Evolutionary conservation across 2,888 invertebrate genomes (phyloP).

Genomic region (Drosophila kuntzei): DNA sequence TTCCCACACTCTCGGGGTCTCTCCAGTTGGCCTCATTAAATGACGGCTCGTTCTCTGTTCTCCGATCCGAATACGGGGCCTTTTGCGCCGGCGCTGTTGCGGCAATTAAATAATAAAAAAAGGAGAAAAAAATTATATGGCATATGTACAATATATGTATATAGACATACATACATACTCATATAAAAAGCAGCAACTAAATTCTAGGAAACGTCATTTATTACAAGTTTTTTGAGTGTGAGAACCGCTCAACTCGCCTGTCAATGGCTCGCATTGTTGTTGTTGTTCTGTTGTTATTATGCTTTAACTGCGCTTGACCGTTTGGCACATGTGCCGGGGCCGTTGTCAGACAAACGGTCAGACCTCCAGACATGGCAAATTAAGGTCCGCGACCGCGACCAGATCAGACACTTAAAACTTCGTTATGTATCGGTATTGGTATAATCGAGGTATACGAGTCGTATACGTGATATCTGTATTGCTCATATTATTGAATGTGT

Average conservation of each 20-base stretch:
- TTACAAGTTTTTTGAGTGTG: slow-evolving; percentile 77
- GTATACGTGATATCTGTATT: slow-evolving; percentile 28
- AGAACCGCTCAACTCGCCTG: slow-evolving; percentile 73
- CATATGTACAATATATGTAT: slow-evolving; percentile 12
- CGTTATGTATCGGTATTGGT: slow-evolving; percentile 54
- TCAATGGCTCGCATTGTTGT: slow-evolving; percentile 73
- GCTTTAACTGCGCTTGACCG: slow-evolving; percentile 81
- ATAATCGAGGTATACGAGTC: slow-evolving; percentile 21
- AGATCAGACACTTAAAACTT: slow-evolving; percentile 68
- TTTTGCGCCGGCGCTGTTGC: slow-evolving; percentile 75
- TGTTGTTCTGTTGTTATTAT: slow-evolving; percentile 32
- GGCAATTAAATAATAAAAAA: slow-evolving; percentile 79
- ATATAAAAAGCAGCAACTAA: slow-evolving; percentile 44
- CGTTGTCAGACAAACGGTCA: slow-evolving; percentile 41
- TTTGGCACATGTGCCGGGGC: slow-evolving; percentile 77
- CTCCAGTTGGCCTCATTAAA: slow-evolving; percentile 75
- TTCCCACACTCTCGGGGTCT: slow-evolving; percentile 78
- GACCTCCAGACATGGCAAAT: slow-evolving; percentile 74
- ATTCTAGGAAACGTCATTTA: slow-evolving; percentile 81
- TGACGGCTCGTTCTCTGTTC: slow-evolving; percentile 57
- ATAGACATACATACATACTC: background rate
- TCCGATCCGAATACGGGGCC: slow-evolving; percentile 48
- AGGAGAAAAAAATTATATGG: slow-evolving; percentile 33
- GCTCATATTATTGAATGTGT: slow-evolving; percentile 19
- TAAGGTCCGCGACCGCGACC: slow-evolving; percentile 75